A percentile compares a stretch with the other conserved stretches of the same genome.
Evolutionary conservation across 2,888 invertebrate species (phyloP).

Genomic region (Hyalella azteca): DNA sequence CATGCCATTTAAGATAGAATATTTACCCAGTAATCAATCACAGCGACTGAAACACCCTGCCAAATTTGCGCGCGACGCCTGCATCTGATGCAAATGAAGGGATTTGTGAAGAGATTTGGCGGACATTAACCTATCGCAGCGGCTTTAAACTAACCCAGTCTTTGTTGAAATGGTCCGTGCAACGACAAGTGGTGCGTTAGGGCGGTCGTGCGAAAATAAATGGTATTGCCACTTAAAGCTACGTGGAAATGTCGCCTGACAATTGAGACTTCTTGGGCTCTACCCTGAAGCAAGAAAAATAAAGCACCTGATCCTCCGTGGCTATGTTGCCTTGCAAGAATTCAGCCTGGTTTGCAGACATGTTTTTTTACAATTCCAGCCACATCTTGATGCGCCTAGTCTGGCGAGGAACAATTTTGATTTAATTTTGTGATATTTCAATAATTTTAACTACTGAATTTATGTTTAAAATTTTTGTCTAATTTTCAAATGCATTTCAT

Average conservation of each 20-base stretch:
- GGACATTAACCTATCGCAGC: slow-evolving; percentile 24
- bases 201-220: neutral
- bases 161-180: slow-evolving; percentile 27
- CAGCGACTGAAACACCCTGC: neutral
- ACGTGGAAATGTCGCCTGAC: neutral
- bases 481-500: no score
- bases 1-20: no score
- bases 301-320: no score
- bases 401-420: no score
- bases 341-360: no score
- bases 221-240: slow-evolving; percentile 5
- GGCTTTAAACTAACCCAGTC: slow-evolving; percentile 21
- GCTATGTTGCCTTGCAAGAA: no score
- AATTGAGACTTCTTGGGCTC: neutral
- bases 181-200: neutral
- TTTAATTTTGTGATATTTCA: no score
- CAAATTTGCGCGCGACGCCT: slow-evolving; percentile 1
- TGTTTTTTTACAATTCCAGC: no score
- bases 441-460: no score
- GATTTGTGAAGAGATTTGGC: slow-evolving; percentile 16
- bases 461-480: no score
- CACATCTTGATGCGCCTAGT: no score
- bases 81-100: slow-evolving; percentile 14
- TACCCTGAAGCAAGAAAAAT: no score
- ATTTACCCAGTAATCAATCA: slow-evolving; percentile 14